Evolutionary conservation across 1,140 invertebrate genomes (phyloP).

Genomic region (Holotrichia oblita): DNA sequence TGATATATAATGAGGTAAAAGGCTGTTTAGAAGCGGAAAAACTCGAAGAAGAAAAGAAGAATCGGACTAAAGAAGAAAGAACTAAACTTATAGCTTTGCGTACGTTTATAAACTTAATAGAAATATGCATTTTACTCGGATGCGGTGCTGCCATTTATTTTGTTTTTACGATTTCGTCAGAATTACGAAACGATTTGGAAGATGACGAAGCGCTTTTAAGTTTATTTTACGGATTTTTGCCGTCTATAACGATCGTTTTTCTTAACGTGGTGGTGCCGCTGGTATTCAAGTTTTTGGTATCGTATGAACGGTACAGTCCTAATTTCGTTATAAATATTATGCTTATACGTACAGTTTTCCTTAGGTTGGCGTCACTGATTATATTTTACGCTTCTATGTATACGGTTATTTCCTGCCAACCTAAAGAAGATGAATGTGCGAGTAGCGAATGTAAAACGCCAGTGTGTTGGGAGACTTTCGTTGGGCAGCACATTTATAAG

Average conservation of each 20-base stretch:
- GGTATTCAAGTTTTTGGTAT: constrained; percentile 73
- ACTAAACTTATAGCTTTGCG: constrained; percentile 73
- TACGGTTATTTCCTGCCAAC: constrained; percentile 62
- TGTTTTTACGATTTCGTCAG: constrained; percentile 70
- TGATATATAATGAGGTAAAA: constrained; percentile 80
- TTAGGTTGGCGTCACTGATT: constrained; percentile 78
- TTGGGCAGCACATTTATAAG: constrained; percentile 90
- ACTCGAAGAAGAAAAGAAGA: constrained; percentile 74
- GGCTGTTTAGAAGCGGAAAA: constrained; percentile 74
- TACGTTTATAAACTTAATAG: constrained; percentile 73
- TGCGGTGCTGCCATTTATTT: constrained; percentile 74
- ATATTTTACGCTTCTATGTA: constrained; percentile 79
- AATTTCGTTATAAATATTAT: constrained; percentile 73
- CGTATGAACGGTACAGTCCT: constrained; percentile 79
- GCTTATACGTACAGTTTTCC: constrained; percentile 76
- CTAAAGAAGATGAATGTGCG: constrained; percentile 36
- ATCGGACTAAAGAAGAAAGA: constrained; percentile 71
- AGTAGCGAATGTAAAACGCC: constrained; percentile 48
- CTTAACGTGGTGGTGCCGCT: constrained; percentile 78
- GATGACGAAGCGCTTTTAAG: constrained; percentile 36
- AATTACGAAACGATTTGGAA: constrained; percentile 53
- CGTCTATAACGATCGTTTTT: constrained; percentile 79
- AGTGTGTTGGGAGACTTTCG: constrained; percentile 89
- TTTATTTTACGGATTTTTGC: constrained; percentile 74
- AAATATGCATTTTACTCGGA: constrained; percentile 69